phyloP scores from a whole-genome alignment of 1,140 invertebrate species.

The Meloidogyne exigua region DNA sequence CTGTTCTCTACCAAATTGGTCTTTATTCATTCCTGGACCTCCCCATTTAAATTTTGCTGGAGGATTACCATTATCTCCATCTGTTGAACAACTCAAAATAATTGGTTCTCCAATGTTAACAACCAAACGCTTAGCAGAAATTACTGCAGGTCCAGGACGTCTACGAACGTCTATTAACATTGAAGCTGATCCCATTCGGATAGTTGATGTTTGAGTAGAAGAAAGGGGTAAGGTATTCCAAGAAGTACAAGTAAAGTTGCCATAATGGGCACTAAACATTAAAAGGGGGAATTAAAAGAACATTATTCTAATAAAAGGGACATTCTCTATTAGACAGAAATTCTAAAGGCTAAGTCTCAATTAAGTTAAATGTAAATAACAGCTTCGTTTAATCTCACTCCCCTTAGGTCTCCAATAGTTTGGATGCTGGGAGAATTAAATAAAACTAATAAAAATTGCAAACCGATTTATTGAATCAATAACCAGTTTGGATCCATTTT shows the following conservation, averaged over 20 bases:
- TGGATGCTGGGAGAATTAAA: no score
- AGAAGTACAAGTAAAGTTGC: constrained; percentile 47
- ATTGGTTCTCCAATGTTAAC: constrained; percentile 38
- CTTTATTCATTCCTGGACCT: constrained; percentile 23
- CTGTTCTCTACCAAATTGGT: neutral
- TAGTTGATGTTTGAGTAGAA: constrained; percentile 11
- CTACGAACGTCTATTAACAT: constrained; percentile 42
- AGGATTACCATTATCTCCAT: constrained; percentile 44
- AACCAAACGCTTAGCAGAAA: constrained; percentile 19
- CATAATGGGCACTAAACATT: constrained; percentile 35
- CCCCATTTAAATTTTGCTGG: constrained; percentile 41
- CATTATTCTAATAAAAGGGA: neutral
- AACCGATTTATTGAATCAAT: constrained; percentile 39
- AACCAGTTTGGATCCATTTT: constrained; percentile 30
- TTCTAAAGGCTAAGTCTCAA: neutral
- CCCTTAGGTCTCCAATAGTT: no score
- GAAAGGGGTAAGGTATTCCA: constrained; percentile 34
- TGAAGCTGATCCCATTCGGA: constrained; percentile 28
- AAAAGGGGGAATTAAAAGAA: neutral
- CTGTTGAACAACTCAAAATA: constrained; percentile 31
- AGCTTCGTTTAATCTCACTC: neutral
- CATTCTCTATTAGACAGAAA: neutral
- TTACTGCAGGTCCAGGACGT: constrained; percentile 36
- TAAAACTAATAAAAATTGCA: no score
- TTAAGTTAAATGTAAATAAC: no score